Evolutionary conservation across 2,113 vertebrate genomes (phyloP), one percentile per base, ranked within the genome.

Genomic region (Oryzias melastigma): DNA sequence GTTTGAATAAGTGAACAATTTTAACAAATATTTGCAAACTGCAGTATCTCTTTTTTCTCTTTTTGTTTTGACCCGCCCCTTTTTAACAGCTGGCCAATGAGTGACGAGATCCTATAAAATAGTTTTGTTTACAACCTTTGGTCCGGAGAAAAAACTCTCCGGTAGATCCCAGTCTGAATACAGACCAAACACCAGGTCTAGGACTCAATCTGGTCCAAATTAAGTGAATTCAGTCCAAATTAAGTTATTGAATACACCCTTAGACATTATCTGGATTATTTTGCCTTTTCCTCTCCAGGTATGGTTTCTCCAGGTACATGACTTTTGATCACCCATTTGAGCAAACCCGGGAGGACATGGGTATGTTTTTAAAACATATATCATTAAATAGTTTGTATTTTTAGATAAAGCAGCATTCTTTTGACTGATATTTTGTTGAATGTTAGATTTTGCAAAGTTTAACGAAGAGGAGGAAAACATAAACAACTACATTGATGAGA

Each of bases 281-380:
- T 17, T 64, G 10, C 62, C 2, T 60, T 65, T 43, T 80, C 4
- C 46, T 20, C 20, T 24, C 24, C 43, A 91, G 91, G 62, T 85
- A 58, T 5, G 78, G 81, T 42, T 90, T 90, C 68, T 82, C 78
- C 3, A 75, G 50, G 22, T 89, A 89, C 60, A 88, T 91, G 80
- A 85, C 5, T 62, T 29, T 88, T 41, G 89, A 92, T 22, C 49
- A 0, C 19, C 54, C 69, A 42, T 53, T 53, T 50, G 17, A 0
- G 2, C 19, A 60, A 12, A 60, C 59, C 15, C 19, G 52, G 43
- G 18, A 15, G 57, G 42, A 54, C 17, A 0, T 1, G 40, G 82
- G 88, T 89, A 75, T 53, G 17, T 60, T 43, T 13, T 41, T 14
- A 8, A 13, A 6, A 40, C 40, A 42, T 19, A 14, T 35, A 14